Evolutionary conservation across 2,888 invertebrate genomes (phyloP), one percentile per base, ranked within the genome.

Genomic region (Polydrusus tereticollis): DNA sequence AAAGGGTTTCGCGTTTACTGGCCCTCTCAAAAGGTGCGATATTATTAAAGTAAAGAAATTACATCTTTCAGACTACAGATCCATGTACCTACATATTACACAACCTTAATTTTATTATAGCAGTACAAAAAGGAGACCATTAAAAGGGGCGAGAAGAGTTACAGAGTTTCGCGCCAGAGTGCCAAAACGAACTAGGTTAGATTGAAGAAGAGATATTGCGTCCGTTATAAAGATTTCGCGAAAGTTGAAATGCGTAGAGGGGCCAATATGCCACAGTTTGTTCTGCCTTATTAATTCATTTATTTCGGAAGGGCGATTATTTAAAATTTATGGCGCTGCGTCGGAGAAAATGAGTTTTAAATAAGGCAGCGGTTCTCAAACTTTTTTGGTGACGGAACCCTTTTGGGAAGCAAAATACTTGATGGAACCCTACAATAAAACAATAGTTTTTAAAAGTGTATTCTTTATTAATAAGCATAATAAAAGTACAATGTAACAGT

Each of bases 281-380:
- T 69, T 69, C 69, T 69, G 69, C 55, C 62, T 69, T 62, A 69
- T 63, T 69, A 69, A 69, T 63, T 60, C 60, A 60, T 60, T 69
- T 69, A 69, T 69, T 69, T 57, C 33, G 43, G 57, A 63, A 57
- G 60, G 55, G 57, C 60, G 69, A 63, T 57, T 41, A 69, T 63
- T 63, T 62, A 43, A 57, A 69, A 69, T 69, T 69, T 63, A 69
- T 69, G 52, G 63, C 23, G 55, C 55, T 33, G 69, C 38, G 62
- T 38, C 62, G n/a, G 63, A 57, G 60, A 26, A 50, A 60, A 59
- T 21, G 38, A 20, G 36, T 29, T 67, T 50, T 21, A 26, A 60
- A 68, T 55, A 18, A 26, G 18, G 14, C n/a, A n/a, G n/a, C n/a
- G n/a, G n/a, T n/a, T n/a, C n/a, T n/a, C n/a, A n/a, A n/a, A n/a